phyloP scores from a whole-genome alignment of 2,797 vertebrate genomes.

The Sitta carolinensis region DNA sequence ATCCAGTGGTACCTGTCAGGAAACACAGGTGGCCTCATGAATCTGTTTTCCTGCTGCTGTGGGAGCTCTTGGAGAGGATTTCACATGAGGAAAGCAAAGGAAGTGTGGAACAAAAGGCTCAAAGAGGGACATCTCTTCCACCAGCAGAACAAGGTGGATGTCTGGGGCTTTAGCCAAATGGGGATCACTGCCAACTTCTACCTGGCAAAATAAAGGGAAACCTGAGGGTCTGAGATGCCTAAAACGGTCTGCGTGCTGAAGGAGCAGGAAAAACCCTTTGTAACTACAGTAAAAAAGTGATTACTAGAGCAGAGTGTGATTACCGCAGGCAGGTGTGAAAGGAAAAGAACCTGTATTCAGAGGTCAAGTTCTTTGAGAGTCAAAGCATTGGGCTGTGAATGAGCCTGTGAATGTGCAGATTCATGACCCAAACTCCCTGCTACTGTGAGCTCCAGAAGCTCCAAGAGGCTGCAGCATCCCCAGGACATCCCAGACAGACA shows the following conservation, averaged over 20 bases:
- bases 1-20: not conserved
- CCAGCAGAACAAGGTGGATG: not conserved
- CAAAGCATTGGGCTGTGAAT: not conserved
- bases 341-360: not conserved
- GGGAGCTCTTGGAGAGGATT: not conserved
- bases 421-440: not conserved
- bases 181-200: not conserved
- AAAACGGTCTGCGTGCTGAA: not conserved
- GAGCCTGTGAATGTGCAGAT: not conserved
- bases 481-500: fast-evolving
- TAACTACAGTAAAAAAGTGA: not conserved
- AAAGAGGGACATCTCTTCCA: not conserved
- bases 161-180: not conserved
- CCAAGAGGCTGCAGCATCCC: not conserved
- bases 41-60: not conserved
- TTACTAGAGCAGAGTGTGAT: not conserved
- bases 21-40: not conserved
- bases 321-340: not conserved
- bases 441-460: not conserved
- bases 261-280: not conserved
- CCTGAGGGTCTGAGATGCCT: not conserved
- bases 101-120: not conserved
- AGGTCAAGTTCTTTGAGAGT: not conserved
- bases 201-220: not conserved
- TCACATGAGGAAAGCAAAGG: not conserved